phyloP scores from a whole-genome alignment of 2,113 vertebrate species.

The Sceloporus undulatus region DNA sequence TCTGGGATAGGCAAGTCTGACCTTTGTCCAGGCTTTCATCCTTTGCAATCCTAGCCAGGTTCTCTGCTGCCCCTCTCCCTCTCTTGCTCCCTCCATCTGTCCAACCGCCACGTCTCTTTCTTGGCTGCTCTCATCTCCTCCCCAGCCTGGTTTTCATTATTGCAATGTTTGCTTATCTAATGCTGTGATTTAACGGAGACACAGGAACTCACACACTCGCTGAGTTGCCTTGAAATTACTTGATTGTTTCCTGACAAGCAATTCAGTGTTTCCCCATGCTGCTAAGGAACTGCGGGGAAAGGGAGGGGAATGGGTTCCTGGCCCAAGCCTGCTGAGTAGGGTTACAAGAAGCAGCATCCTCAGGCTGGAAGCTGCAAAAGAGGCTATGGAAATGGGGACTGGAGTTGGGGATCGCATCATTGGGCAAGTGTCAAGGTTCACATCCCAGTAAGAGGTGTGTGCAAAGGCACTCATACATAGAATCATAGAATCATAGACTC shows the following conservation, averaged over 20 bases:
- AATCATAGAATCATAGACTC: no score
- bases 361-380: background rate
- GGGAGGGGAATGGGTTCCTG: background rate
- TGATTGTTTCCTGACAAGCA: slow-evolving; percentile 23
- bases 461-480: no score
- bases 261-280: background rate
- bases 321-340: background rate
- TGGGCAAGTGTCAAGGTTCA: no score
- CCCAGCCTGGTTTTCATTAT: slow-evolving; percentile 26
- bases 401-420: background rate
- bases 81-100: no score
- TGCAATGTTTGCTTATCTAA: slow-evolving; percentile 33
- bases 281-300: no score
- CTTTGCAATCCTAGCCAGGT: background rate
- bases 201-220: slow-evolving; percentile 21
- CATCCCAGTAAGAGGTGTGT: no score
- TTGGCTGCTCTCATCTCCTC: no score
- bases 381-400: background rate
- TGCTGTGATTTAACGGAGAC: background rate
- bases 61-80: background rate
- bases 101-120: no score
- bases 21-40: background rate
- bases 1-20: background rate
- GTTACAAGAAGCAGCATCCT: background rate
- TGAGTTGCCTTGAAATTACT: background rate